A percentile compares a stretch with the other conserved stretches of the same genome.
Evolutionary conservation across 2,797 vertebrate genomes (phyloP).

Genomic region (Oreortyx pictus): DNA sequence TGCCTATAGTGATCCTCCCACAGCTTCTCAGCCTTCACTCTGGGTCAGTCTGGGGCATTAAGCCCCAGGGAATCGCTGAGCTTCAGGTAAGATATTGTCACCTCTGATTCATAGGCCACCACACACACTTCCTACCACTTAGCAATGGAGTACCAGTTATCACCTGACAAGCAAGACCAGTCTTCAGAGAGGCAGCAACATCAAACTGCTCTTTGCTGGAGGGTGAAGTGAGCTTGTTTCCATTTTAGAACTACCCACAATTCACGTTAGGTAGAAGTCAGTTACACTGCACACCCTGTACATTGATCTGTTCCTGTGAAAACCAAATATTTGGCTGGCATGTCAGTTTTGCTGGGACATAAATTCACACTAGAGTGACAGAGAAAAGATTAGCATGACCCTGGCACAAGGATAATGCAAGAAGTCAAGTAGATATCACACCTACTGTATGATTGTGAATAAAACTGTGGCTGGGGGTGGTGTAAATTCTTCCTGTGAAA

Average conservation of each 20-base stretch:
- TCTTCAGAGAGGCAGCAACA: not conserved
- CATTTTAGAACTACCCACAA: not conserved
- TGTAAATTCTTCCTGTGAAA: not conserved
- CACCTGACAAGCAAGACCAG: not conserved
- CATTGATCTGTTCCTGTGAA: not conserved
- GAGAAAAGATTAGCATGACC: not conserved
- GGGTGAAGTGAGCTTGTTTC: not conserved
- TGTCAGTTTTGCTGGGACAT: not conserved
- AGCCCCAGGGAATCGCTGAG: not conserved
- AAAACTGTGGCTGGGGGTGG: not conserved
- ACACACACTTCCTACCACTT: not conserved
- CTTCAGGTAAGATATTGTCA: not conserved
- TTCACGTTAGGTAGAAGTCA: fast-evolving
- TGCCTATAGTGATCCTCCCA: not conserved
- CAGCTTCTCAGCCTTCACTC: not conserved
- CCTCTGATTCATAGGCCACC: not conserved
- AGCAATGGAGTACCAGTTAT: not conserved
- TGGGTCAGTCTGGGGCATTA: not conserved
- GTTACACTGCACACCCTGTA: fast-evolving
- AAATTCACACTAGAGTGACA: not conserved
- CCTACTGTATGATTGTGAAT: not conserved
- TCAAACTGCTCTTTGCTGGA: not conserved
- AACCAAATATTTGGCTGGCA: not conserved
- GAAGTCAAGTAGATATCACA: not conserved
- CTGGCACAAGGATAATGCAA: not conserved